phyloP scores from a whole-genome alignment of 2,113 vertebrate species.

The Ascaphus truei region DNA sequence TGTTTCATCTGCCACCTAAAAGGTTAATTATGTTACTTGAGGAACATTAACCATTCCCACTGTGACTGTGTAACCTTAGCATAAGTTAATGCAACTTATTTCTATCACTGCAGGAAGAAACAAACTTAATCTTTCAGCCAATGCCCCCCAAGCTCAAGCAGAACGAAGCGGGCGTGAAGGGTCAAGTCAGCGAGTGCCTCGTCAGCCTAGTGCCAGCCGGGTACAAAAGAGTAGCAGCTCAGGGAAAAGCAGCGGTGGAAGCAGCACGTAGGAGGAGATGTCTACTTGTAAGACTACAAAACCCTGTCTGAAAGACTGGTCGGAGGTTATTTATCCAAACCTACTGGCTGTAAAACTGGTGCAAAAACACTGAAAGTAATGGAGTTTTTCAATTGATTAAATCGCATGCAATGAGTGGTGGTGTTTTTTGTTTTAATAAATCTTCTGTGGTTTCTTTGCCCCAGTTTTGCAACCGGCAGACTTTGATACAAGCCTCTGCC shows the following conservation, averaged over 20 bases:
- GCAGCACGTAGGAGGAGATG: constrained; percentile 40
- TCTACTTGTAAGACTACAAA: neutral
- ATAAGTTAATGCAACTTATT: neutral
- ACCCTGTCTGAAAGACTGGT: neutral
- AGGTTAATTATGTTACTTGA: no score
- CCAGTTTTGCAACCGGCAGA: no score
- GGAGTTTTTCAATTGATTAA: no score
- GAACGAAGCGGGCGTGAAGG: constrained; percentile 67
- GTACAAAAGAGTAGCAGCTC: constrained; percentile 67
- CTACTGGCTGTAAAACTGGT: no score
- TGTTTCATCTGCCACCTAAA: no score
- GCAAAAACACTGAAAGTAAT: no score
- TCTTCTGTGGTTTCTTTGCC: no score
- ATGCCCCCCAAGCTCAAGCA: constrained; percentile 42
- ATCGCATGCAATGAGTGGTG: no score
- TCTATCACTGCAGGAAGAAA: constrained; percentile 64
- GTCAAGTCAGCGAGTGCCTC: constrained; percentile 75
- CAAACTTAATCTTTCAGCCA: constrained; percentile 51
- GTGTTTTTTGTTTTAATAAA: no score
- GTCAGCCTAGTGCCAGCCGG: constrained; percentile 75
- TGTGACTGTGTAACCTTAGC: fast-evolving
- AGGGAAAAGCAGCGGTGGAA: constrained; percentile 72
- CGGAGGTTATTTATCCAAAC: no score
- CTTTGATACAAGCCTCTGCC: no score
- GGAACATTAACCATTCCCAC: neutral